Evolutionary conservation across 2,113 vertebrate species (phyloP).

Genomic region (Sander lucioperca): DNA sequence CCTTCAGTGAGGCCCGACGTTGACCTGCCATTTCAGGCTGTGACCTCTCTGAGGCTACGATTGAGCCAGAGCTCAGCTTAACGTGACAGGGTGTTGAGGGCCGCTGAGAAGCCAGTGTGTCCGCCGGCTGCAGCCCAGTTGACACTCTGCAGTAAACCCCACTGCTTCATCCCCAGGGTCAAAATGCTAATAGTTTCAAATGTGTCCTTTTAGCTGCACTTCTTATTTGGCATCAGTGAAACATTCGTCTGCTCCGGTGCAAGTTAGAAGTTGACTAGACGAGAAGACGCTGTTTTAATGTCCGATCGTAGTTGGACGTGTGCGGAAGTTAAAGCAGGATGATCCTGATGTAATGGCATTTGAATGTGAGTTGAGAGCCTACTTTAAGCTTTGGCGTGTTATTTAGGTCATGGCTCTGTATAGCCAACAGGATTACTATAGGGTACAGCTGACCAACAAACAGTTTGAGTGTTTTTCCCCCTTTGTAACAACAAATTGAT

Average conservation of each 20-base stretch:
- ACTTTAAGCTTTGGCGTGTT: slow-evolving; percentile 71
- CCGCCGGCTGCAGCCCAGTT: not conserved
- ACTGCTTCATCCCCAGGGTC: slow-evolving; percentile 51
- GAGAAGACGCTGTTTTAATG: slow-evolving; percentile 3
- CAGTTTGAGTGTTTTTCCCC: not conserved
- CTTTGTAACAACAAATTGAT: not conserved
- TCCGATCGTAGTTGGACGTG: not conserved
- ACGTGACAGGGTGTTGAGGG: slow-evolving; percentile 35
- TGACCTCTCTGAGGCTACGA: slow-evolving; percentile 44
- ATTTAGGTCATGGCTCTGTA: slow-evolving; percentile 70
- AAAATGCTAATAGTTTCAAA: slow-evolving; percentile 67
- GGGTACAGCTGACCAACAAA: slow-evolving; percentile 39
- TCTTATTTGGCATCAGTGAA: slow-evolving; percentile 57
- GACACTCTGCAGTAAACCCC: slow-evolving; percentile 36
- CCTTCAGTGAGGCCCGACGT: not conserved
- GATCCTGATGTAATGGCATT: slow-evolving; percentile 78
- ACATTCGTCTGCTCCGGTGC: not conserved
- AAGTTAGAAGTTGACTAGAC: not conserved
- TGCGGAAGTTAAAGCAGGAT: slow-evolving; percentile 69
- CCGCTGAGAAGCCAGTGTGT: slow-evolving; percentile 28
- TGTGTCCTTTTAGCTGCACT: slow-evolving; percentile 48
- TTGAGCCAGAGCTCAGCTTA: slow-evolving; percentile 53
- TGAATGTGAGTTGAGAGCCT: slow-evolving; percentile 69
- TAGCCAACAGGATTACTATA: slow-evolving; percentile 52
- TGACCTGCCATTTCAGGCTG: slow-evolving; percentile 23